Evolutionary conservation across 2,888 invertebrate species (phyloP).

Genomic region (Eilema sororculum): DNA sequence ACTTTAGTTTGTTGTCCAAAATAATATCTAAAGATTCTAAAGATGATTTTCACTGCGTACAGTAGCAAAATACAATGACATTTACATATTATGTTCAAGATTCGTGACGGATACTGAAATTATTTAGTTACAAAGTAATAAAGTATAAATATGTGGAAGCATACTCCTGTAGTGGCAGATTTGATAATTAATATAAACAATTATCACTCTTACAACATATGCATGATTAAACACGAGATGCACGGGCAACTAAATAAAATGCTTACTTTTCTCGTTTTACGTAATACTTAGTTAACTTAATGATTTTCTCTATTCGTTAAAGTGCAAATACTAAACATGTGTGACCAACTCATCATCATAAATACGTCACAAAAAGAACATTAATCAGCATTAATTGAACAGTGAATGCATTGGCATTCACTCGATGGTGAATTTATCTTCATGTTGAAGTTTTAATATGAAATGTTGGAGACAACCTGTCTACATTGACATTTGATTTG

Average conservation of each 20-base stretch:
- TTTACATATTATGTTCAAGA: not conserved
- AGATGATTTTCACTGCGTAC: not conserved
- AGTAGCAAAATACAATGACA: not conserved
- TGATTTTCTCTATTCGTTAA: not conserved
- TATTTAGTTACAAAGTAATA: not conserved
- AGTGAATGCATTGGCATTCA: conserved; percentile 3
- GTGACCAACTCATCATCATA: not conserved
- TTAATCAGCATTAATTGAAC: not conserved
- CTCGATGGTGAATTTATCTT: not conserved
- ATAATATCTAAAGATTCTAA: not conserved
- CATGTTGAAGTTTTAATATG: not conserved
- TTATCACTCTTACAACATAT: conserved; percentile 3
- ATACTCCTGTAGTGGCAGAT: not conserved
- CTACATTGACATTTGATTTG: conserved; percentile 5
- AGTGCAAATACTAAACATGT: not conserved
- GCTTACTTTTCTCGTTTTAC: not conserved
- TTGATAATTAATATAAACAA: not conserved
- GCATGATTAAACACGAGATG: not conserved
- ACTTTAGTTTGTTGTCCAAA: too few species aligned
- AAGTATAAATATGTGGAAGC: not conserved
- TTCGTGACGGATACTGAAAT: not conserved
- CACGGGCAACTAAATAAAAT: not conserved
- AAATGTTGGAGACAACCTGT: not conserved
- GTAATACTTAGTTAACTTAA: not conserved
- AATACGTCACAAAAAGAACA: not conserved